Conservation (phyloP, 2,797 vertebrate genomes). For the Strix occidentalis region DNA sequence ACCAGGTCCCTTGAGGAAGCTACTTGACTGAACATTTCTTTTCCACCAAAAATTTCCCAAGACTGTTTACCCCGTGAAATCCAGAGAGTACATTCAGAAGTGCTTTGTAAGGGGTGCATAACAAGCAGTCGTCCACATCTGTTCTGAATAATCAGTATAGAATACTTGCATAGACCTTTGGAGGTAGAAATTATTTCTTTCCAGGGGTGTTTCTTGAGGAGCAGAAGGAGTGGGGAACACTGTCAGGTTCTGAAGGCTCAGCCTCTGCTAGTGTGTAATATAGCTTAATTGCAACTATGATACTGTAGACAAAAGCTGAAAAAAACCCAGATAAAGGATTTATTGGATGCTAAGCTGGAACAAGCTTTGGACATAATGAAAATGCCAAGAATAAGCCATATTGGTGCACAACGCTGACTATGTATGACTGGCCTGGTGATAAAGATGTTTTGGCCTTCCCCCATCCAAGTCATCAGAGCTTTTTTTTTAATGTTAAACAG, state of each 20-base stretch:
- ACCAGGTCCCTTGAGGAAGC: neutral
- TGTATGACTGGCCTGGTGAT: neutral
- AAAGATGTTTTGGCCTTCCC: constrained; percentile 1
- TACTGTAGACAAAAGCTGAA: constrained; percentile 1
- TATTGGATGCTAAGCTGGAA: constrained; percentile 29
- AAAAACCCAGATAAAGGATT: constrained; percentile 16
- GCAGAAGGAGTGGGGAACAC: neutral
- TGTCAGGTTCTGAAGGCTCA: neutral
- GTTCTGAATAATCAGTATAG: neutral
- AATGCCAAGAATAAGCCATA: neutral
- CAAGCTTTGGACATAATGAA: constrained; percentile 2
- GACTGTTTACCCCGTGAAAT: neutral
- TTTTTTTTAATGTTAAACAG: neutral
- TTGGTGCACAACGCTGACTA: constrained; percentile 29
- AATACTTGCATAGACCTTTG: neutral
- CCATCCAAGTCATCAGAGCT: neutral
- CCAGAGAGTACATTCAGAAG: neutral
- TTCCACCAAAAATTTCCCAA: neutral
- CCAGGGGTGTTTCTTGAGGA: neutral
- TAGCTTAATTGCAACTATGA: neutral
- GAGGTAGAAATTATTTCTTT: neutral
- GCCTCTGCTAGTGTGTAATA: neutral
- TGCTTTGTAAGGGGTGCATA: neutral
- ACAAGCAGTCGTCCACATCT: neutral
- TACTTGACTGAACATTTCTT: neutral